Percentiles rank a stretch among this genome's conserved stretches.
phyloP scores from a whole-genome alignment of 2,888 invertebrate species.

The Syritta pipiens region DNA sequence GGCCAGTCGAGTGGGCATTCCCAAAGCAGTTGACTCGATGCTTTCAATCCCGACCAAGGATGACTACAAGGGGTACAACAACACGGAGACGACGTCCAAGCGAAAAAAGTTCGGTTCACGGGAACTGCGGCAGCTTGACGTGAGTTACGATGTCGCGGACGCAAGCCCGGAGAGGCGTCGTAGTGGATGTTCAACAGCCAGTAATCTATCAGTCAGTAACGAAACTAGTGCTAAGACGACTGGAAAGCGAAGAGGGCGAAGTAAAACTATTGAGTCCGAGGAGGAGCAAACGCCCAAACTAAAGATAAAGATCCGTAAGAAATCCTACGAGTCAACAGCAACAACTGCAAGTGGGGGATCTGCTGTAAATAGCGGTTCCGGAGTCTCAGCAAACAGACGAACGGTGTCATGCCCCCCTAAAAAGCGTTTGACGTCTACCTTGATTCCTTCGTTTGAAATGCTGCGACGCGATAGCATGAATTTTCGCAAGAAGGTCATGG shows the following conservation, averaged over 20 bases:
- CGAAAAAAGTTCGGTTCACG: constrained; percentile 82
- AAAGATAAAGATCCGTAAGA: constrained; percentile 87
- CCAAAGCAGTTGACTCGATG: constrained; percentile 94
- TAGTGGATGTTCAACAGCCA: constrained; percentile 80
- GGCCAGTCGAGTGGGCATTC: constrained; percentile 81
- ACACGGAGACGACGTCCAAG: constrained; percentile 81
- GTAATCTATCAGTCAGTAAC: constrained; percentile 72
- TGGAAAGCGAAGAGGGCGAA: constrained; percentile 77
- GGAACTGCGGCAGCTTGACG: constrained; percentile 84
- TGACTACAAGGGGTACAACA: constrained; percentile 86
- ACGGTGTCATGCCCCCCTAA: constrained; percentile 87
- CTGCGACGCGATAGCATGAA: constrained; percentile 92
- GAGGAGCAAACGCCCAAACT: constrained; percentile 82
- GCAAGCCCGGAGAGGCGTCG: constrained; percentile 80
- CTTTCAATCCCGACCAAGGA: constrained; percentile 90
- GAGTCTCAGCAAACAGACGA: constrained; percentile 77
- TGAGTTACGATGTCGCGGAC: constrained; percentile 82
- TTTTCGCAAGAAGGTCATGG: constrained; percentile 90
- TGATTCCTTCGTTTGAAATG: constrained; percentile 88
- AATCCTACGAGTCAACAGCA: constrained; percentile 77
- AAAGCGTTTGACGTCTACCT: constrained; percentile 83
- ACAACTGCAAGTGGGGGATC: constrained; percentile 70
- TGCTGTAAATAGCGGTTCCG: constrained; percentile 69
- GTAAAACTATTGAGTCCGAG: constrained; percentile 77
- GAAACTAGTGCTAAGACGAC: constrained; percentile 75